Percentiles rank a stretch among this genome's conserved stretches.
These are phyloP conservation scores for Mugil cephalus DNA, from an alignment of 2,113 vertebrate species.

Conservation along the genomic window DNA sequence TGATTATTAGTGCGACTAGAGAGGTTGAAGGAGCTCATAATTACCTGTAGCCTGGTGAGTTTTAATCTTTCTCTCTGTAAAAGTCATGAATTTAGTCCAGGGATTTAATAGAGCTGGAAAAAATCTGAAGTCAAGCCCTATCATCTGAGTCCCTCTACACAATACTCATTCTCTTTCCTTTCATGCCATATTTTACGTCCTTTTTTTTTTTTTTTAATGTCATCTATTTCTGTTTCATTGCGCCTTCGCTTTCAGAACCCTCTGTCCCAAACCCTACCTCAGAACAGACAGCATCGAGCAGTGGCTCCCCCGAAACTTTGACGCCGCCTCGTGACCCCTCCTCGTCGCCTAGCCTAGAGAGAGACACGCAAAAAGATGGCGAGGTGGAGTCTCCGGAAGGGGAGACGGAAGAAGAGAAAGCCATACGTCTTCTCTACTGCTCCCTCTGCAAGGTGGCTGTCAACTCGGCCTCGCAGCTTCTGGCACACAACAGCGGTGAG, in stretches of 20 bases:
- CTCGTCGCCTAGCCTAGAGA: conserved; percentile 49
- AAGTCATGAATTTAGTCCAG: conserved; percentile 1
- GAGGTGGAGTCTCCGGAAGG: conserved; percentile 78
- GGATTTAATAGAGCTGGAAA: conserved; percentile 11
- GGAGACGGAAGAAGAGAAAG: conserved; percentile 95
- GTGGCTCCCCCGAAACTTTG: conserved; percentile 26
- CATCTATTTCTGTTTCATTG: not conserved
- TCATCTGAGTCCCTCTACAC: not conserved
- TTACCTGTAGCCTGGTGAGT: conserved; percentile 28
- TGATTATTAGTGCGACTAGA: conserved; percentile 53
- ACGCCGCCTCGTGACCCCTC: conserved; percentile 31
- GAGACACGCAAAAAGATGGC: conserved; percentile 26
- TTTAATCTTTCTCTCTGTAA: conserved; percentile 30
- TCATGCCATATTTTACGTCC: not conserved
- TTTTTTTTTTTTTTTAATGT: not conserved
- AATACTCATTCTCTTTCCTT: not conserved
- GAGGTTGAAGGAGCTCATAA: conserved; percentile 45
- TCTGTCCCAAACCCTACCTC: conserved; percentile 18
- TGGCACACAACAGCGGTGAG: conserved; percentile 98
- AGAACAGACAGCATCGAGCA: conserved; percentile 18
- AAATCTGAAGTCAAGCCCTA: not conserved
- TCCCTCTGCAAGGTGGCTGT: conserved; percentile 98
- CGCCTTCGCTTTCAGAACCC: conserved; percentile 30
- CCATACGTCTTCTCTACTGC: conserved; percentile 95
- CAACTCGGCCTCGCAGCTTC: conserved; percentile 97